Conservation (phyloP, 2,113 vertebrate genomes). For the Cepphus grylle region DNA sequence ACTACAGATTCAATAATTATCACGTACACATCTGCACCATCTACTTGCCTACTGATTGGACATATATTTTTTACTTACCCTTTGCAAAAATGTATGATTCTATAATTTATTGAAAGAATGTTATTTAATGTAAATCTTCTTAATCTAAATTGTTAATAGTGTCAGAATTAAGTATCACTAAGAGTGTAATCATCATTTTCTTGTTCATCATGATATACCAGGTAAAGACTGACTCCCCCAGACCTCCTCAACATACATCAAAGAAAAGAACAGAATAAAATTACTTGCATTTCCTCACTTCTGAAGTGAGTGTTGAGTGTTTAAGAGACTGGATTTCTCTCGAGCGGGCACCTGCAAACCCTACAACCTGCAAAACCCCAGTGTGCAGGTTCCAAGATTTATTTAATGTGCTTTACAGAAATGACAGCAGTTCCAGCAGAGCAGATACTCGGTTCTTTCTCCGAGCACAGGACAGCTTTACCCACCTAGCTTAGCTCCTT, state of each 20-base stretch:
- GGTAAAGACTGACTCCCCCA: neutral
- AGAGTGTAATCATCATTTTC: neutral
- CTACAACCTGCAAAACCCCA: neutral
- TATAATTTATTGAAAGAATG: neutral
- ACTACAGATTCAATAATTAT: neutral
- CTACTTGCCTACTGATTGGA: neutral
- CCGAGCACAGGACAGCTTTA: neutral
- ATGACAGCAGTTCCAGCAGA: neutral
- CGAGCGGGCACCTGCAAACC: neutral
- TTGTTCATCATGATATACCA: neutral
- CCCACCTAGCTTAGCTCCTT: conserved; percentile 94
- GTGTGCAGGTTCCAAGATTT: neutral
- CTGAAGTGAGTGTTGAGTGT: neutral
- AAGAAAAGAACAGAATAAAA: neutral
- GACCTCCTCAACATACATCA: neutral
- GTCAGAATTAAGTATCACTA: neutral
- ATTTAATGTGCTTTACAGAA: neutral
- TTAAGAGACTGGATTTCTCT: neutral
- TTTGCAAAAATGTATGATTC: neutral
- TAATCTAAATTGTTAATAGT: neutral
- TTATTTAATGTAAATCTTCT: neutral
- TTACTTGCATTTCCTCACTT: neutral
- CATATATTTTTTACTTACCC: neutral
- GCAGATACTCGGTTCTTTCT: neutral
- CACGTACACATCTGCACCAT: neutral